Evolutionary conservation across 2,888 invertebrate species (phyloP), one percentile per base, ranked within the genome.

Genomic region (Alcis repandata): DNA sequence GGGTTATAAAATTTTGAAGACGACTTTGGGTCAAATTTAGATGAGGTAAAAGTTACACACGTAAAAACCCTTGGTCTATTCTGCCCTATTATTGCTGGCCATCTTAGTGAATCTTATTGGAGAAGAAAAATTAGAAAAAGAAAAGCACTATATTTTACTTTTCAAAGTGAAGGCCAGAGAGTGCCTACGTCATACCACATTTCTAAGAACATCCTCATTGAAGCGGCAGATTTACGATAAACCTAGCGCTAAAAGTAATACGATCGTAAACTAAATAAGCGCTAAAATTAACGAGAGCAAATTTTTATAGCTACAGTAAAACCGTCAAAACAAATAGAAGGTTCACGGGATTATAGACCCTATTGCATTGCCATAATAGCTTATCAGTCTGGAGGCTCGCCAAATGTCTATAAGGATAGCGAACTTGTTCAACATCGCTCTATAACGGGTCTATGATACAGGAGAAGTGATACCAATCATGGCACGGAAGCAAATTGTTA

Each of bases 391-490:
- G 69, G 69, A 71, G 46, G 49, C 51, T 36, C 48, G 69, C 69
- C 75, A 75, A 73, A 64, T 69, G 67, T 64, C 63, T 58, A 72
- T 69, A 69, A 63, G 59, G 68, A 54, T 58, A 51, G 40, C 38
- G 59, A 20, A 54, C 58, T 22, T 33, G 59, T 54, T 27, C 63
- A 72, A 68, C 59, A 73, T 63, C 59, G 53, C 57, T 15, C 20
- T 49, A 53, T 63, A 59, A 56, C 62, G 38, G 22, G 27, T 52
- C 15, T 20, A 61, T 58, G 49, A 19, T 61, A 53, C 48, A 40
- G 32, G 40, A 63, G 57, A 52, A 51, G 38, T 32, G 10, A 41
- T 22, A 22, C 52, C 53, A 20, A 46, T 63, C 48, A 53, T 59
- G 40, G 41, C 27, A n/a, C 58, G 7, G 27, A n/a, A 22, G n/a